A percentile compares a stretch with the other conserved stretches of the same genome.
These are phyloP conservation scores for Incurvaria masculella DNA, from an alignment of 2,888 invertebrate species.

Conservation along the genomic window DNA sequence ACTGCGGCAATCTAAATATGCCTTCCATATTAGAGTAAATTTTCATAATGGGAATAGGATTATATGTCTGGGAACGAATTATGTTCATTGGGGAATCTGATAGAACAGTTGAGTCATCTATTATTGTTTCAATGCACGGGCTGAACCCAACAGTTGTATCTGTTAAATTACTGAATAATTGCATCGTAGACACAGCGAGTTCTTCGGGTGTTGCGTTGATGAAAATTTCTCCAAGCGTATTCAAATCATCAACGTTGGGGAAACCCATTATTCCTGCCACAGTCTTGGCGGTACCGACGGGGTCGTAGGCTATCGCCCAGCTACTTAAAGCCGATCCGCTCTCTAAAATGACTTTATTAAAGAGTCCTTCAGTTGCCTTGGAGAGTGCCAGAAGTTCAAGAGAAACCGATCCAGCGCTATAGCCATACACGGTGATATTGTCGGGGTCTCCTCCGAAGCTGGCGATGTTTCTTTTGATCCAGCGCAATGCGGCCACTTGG, in stretches of 20 bases:
- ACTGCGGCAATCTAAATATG: not conserved
- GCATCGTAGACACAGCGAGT: not conserved
- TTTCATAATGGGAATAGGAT: not conserved
- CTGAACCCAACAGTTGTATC: not conserved
- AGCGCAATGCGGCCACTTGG: slow-evolving; percentile 4
- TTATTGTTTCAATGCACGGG: not conserved
- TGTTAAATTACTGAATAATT: not conserved
- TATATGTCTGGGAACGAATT: not conserved
- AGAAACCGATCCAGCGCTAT: not conserved
- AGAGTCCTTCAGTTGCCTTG: not conserved
- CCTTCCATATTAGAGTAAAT: slow-evolving; percentile 3
- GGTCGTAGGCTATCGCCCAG: not conserved
- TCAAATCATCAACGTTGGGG: slow-evolving; percentile 1
- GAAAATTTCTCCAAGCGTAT: slow-evolving; percentile 1
- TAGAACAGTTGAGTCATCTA: not conserved
- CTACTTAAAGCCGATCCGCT: not conserved
- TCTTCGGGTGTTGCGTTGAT: not conserved
- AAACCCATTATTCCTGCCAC: not conserved
- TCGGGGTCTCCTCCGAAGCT: not conserved
- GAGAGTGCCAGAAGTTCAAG: not conserved
- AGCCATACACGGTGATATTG: slow-evolving; percentile 2
- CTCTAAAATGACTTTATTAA: slow-evolving; percentile 3
- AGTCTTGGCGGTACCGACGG: slow-evolving; percentile 1
- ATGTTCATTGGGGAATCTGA: not conserved
- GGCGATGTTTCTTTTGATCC: not conserved